phyloP scores from a whole-genome alignment of 2,113 vertebrate species.

The Corydoras sp. region DNA sequence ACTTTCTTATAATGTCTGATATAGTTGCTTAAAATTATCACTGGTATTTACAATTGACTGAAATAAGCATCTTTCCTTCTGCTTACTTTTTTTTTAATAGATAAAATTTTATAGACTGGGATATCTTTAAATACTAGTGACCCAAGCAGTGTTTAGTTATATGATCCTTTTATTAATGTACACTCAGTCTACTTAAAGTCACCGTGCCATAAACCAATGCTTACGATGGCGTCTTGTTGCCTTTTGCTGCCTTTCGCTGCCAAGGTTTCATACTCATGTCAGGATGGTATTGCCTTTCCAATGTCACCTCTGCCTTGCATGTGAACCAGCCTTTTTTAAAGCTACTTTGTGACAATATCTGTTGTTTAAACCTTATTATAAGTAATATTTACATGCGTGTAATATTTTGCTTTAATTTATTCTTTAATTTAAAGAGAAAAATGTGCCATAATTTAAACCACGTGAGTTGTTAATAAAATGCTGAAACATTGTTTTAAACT shows the following conservation, averaged over 20 bases:
- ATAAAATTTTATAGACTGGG: conserved; percentile 3
- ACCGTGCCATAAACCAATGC: conserved; percentile 20
- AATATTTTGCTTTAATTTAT: no score
- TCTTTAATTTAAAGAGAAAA: no score
- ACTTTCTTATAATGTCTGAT: conserved; percentile 28
- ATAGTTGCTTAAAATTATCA: no score
- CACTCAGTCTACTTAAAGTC: conserved; percentile 16
- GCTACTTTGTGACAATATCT: no score
- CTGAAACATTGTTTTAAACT: no score
- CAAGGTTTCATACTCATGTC: conserved; percentile 1
- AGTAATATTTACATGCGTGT: no score
- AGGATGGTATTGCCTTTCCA: no score
- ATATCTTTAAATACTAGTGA: conserved; percentile 18
- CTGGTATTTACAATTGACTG: background rate
- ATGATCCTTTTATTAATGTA: conserved; percentile 28
- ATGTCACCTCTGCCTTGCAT: no score
- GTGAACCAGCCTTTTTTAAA: no score
- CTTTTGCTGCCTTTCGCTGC: background rate
- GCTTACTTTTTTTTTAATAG: background rate
- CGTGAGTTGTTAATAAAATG: no score
- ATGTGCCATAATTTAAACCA: no score
- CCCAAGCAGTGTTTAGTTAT: conserved; percentile 18
- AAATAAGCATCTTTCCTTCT: background rate
- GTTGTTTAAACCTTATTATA: no score
- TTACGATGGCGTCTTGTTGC: background rate